Evolutionary conservation across 1,140 invertebrate species (phyloP), one percentile per base, ranked within the genome.

Genomic region (Macrosteles quadrilineatus): DNA sequence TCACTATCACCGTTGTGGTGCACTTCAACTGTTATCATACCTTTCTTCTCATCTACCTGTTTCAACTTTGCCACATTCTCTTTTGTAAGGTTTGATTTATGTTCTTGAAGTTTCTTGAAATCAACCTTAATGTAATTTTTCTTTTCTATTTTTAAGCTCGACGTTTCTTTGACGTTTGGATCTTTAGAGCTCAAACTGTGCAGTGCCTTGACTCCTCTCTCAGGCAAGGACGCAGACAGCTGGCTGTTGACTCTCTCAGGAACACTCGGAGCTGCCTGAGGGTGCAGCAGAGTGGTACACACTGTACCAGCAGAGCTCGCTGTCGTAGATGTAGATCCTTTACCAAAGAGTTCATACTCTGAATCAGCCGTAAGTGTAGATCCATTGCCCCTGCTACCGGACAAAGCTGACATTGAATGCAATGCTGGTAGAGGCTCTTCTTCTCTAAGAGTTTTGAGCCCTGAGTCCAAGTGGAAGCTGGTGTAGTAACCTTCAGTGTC

Each of bases 401-500:
- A 83, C 71, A 90, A 81, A 31, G 85, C 85, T 47, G 82, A 85
- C 31, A 85, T 87, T 21, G 84, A 84, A 76, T 89, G 88, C 74
- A 89, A 75, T 3, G 87, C 87, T 2, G 86, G 87, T 62, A 85
- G 81, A 0, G 87, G 87, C 77, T 92, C 92, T 80, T 94, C 91
- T 79, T 93, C 91, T 78, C 91, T 90, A 17, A 92, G 80, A 0
- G 91, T 93, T 79, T 95, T 94, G 50, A 98, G 80, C 1, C 96
- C 96, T 67, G 94, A 96, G 80, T 98, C 96, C 84, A 96, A 90
- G 78, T 98, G 95, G 83, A 98, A 98, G 12, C 95, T 97, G 0
- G 96, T 98, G 80, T 97, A 98, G 80, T 98, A 98, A 12, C 96
- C 96, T 81, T 98, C 96, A 14, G 95, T 96, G 78, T 98, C 96